phyloP scores from a whole-genome alignment of 2,113 vertebrate genomes.

The Marmota monax region DNA sequence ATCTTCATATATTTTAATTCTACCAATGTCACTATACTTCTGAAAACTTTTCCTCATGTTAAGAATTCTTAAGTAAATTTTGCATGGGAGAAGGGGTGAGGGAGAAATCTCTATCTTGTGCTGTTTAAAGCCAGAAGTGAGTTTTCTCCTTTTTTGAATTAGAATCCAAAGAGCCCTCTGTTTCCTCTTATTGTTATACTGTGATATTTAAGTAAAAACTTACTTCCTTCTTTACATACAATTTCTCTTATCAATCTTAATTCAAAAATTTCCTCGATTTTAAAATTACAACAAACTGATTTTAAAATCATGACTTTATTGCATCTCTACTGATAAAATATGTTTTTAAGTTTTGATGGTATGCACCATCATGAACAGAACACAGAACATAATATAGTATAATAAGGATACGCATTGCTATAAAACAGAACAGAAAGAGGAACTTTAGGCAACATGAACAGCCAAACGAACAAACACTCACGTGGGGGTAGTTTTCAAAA shows the following conservation, averaged over 20 bases:
- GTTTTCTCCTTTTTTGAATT: neutral
- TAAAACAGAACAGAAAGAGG: constrained; percentile 69
- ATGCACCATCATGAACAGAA: no score
- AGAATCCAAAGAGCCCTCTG: constrained; percentile 65
- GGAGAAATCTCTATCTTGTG: constrained; percentile 39
- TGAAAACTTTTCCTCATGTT: neutral
- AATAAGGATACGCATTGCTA: no score
- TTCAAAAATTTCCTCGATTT: constrained; percentile 47
- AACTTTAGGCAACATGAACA: constrained; percentile 26
- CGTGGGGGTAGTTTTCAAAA: neutral
- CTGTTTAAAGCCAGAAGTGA: constrained; percentile 38
- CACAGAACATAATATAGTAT: no score
- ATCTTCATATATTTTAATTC: neutral
- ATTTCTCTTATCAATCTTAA: constrained; percentile 51
- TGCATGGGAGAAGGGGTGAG: constrained; percentile 46
- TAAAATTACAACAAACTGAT: constrained; percentile 33
- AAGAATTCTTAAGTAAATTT: constrained; percentile 39
- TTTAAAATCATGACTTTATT: constrained; percentile 82
- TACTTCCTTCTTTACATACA: constrained; percentile 58
- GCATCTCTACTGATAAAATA: constrained; percentile 76
- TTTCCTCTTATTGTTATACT: constrained; percentile 50
- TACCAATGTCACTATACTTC: constrained; percentile 34
- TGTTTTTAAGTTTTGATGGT: constrained; percentile 63
- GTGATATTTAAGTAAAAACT: constrained; percentile 47
- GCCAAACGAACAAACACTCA: constrained; percentile 72